These are phyloP conservation scores for Leptonema lineaticorne DNA, from an alignment of 1,140 invertebrate genomes.

Conservation along the genomic window DNA sequence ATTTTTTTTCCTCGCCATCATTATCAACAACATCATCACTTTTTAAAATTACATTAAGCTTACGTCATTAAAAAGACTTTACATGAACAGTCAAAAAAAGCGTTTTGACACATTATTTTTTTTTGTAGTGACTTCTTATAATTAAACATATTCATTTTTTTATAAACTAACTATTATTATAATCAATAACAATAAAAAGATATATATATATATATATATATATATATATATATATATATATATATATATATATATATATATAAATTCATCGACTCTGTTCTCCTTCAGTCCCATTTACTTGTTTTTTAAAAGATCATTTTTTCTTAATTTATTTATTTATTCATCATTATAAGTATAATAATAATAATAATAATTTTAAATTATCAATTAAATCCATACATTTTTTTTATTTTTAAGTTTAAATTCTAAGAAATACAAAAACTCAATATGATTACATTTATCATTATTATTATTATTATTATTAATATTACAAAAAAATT, in stretches of 20 bases:
- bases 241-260: conserved; percentile 4
- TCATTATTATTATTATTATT: no score
- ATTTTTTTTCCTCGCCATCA: background rate
- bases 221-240: no score
- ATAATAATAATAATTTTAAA: no score
- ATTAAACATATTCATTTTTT: conserved; percentile 15
- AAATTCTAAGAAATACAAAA: conserved; percentile 20
- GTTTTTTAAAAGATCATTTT: conserved; percentile 17
- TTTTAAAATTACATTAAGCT: conserved; percentile 18
- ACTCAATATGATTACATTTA: background rate
- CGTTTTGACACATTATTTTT: conserved; percentile 28
- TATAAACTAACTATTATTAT: conserved; percentile 24
- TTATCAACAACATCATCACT: no score
- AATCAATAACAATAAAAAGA: conserved; percentile 27
- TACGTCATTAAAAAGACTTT: conserved; percentile 28
- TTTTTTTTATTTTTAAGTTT: conserved; percentile 7
- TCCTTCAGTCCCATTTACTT: conserved; percentile 26
- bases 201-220: no score
- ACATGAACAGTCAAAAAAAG: conserved; percentile 33
- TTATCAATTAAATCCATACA: conserved; percentile 9
- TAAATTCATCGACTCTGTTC: conserved; percentile 27
- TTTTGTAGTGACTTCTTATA: conserved; percentile 20
- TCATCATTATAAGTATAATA: no score
- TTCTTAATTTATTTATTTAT: conserved; percentile 8
- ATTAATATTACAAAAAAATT: background rate